These are phyloP conservation scores for Proctacanthus coquilletti DNA, from an alignment of 1,140 invertebrate genomes.

Conservation along the genomic window DNA sequence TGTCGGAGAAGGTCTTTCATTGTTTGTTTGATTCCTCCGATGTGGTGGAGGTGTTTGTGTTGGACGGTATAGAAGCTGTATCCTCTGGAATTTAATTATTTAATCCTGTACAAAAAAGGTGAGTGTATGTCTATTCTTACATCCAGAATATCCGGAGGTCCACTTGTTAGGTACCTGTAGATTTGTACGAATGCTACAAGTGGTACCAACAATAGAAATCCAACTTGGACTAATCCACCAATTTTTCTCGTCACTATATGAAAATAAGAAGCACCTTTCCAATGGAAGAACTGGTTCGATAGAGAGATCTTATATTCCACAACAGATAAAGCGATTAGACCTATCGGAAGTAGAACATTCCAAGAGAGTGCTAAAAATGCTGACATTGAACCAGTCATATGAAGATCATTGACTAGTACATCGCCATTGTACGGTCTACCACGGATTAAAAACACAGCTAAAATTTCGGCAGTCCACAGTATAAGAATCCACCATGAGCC, in stretches of 20 bases:
- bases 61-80: conserved; percentile 29
- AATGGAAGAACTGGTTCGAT: conserved; percentile 27
- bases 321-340: conserved; percentile 45
- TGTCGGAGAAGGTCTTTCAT: neutral
- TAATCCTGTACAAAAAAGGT: neutral
- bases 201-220: conserved; percentile 59
- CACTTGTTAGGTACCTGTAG: conserved; percentile 62
- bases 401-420: conserved; percentile 54
- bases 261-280: conserved; percentile 44
- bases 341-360: conserved; percentile 70
- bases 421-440: conserved; percentile 73
- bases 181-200: conserved; percentile 65
- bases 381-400: conserved; percentile 37
- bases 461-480: conserved; percentile 57
- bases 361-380: conserved; percentile 71
- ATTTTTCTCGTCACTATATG: conserved; percentile 58
- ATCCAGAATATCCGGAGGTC: conserved; percentile 72
- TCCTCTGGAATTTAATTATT: conserved; percentile 37
- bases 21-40: conserved; percentile 2
- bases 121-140: conserved; percentile 36
- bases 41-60: conserved; percentile 11
- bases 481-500: conserved; percentile 75
- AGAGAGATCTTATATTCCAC: conserved; percentile 24
- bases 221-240: conserved; percentile 58
- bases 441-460: conserved; percentile 65